phyloP scores from a whole-genome alignment of 2,888 invertebrate genomes.

The Temnothorax ravouxi region DNA sequence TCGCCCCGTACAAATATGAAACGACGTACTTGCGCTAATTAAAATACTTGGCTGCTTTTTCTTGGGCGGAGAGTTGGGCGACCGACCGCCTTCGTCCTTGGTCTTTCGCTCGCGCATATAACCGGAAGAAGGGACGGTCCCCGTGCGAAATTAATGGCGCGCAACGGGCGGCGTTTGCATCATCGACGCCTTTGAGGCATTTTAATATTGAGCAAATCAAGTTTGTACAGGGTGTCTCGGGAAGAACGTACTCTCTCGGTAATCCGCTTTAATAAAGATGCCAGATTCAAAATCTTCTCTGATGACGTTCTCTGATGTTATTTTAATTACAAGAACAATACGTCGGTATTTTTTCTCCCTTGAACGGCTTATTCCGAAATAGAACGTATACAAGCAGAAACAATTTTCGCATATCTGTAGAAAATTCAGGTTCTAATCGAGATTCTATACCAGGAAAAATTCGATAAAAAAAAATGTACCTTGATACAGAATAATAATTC shows the following conservation, averaged over 20 bases:
- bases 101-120: slow-evolving; percentile 21
- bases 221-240: slow-evolving; percentile 26
- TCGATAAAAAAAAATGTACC: background rate
- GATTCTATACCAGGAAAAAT: background rate
- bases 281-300: background rate
- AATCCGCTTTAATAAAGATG: background rate
- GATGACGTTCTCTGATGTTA: background rate
- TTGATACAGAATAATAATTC: background rate
- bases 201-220: slow-evolving; percentile 40
- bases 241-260: background rate
- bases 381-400: background rate
- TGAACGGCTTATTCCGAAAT: background rate
- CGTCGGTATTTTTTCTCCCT: background rate
- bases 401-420: background rate
- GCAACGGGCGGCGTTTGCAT: slow-evolving; percentile 47
- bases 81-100: slow-evolving; percentile 42
- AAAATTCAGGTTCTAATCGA: background rate
- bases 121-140: slow-evolving; percentile 38
- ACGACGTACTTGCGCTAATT: slow-evolving; percentile 83
- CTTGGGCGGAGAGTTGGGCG: slow-evolving; percentile 63
- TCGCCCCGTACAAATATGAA: slow-evolving; percentile 78
- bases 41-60: slow-evolving; percentile 80
- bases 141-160: slow-evolving; percentile 47
- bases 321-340: background rate
- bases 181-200: slow-evolving; percentile 43